phyloP scores from a whole-genome alignment of 2,113 vertebrate species.

The Notothenia coriiceps region DNA sequence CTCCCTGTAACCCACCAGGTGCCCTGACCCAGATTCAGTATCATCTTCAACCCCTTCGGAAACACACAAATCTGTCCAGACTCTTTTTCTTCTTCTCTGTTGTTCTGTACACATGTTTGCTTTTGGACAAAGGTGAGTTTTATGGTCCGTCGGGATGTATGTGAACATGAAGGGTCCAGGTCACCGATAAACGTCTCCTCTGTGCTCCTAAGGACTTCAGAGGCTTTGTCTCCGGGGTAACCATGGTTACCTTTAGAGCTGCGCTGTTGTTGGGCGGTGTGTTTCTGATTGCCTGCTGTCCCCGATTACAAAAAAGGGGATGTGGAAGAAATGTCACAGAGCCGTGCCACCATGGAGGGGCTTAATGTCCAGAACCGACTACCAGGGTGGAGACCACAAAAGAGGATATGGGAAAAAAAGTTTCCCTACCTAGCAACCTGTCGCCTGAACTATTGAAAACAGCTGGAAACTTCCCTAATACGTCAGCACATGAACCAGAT shows the following conservation, averaged over 20 bases:
- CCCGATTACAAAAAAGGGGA: constrained; percentile 37
- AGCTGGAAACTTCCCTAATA: constrained; percentile 9
- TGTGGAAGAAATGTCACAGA: constrained; percentile 45
- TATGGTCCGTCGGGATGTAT: constrained; percentile 1
- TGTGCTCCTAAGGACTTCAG: constrained; percentile 55
- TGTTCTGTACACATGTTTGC: constrained; percentile 12
- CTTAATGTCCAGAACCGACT: constrained; percentile 51
- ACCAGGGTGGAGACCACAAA: constrained; percentile 29
- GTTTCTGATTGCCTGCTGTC: constrained; percentile 71
- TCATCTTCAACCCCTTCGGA: constrained; percentile 16
- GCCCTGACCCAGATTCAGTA: constrained; percentile 76
- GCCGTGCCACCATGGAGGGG: constrained; percentile 26
- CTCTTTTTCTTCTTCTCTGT: background rate
- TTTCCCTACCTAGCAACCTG: constrained; percentile 23
- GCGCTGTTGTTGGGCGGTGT: constrained; percentile 57
- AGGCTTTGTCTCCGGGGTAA: constrained; percentile 67
- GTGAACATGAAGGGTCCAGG: constrained; percentile 46
- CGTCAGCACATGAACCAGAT: constrained; percentile 20
- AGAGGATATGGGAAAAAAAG: background rate
- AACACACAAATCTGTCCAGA: background rate
- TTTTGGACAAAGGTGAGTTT: constrained; percentile 12
- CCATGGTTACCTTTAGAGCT: constrained; percentile 74
- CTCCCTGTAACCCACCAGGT: constrained; percentile 33
- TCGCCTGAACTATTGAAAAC: constrained; percentile 23
- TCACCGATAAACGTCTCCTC: constrained; percentile 45